These are phyloP conservation scores for Cataglyphis hispanica DNA, from an alignment of 1,140 invertebrate genomes.

Conservation along the genomic window DNA sequence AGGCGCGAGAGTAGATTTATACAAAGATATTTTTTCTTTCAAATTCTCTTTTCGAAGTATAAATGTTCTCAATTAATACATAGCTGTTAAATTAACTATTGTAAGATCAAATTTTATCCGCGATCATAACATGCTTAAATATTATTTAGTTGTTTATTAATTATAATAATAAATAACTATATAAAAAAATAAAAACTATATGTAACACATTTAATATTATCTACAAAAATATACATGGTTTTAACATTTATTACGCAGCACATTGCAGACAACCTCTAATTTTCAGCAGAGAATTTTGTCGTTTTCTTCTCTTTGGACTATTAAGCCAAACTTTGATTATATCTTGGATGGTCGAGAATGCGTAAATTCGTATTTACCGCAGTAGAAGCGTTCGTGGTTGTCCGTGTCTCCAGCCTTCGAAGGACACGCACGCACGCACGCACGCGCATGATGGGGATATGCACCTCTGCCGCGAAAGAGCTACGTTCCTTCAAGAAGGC, in stretches of 20 bases:
- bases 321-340: conserved; percentile 10
- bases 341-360: background rate
- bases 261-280: background rate
- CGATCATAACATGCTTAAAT: no score
- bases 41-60: background rate
- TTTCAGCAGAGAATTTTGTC: background rate
- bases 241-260: background rate
- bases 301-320: background rate
- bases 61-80: background rate
- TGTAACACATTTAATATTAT: background rate
- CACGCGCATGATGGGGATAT: conserved; percentile 18
- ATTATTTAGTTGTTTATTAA: no score
- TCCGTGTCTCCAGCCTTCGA: conserved; percentile 63
- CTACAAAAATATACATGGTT: background rate
- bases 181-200: background rate
- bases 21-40: background rate
- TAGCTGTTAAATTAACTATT: background rate
- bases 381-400: conserved; percentile 43
- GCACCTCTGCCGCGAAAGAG: conserved; percentile 36
- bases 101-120: background rate
- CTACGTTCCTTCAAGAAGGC: conserved; percentile 22
- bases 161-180: background rate
- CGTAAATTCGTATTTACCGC: conserved; percentile 17
- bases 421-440: conserved; percentile 69
- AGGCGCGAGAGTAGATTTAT: background rate